phyloP scores from a whole-genome alignment of 2,888 invertebrate genomes.

The Merodon equestris region DNA sequence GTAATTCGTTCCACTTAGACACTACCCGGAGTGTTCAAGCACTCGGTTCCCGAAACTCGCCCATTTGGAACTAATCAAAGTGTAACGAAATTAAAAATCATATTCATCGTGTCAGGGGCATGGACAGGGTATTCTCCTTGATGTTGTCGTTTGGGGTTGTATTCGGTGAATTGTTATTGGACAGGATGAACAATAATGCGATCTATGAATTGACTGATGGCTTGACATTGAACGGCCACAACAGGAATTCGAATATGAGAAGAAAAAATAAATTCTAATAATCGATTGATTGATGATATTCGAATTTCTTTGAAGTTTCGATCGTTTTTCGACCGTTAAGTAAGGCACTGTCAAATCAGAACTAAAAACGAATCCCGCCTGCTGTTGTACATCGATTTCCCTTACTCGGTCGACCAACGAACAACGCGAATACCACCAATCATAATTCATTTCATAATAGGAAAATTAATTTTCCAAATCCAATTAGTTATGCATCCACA shows the following conservation, averaged over 20 bases:
- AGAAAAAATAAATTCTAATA: neutral
- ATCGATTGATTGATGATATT: neutral
- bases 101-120: neutral
- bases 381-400: neutral
- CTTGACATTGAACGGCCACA: neutral
- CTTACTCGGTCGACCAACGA: neutral
- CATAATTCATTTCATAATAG: slow-evolving; percentile 68
- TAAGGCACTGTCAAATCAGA: no score
- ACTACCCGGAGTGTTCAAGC: no score
- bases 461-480: slow-evolving; percentile 68
- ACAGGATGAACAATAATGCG: neutral
- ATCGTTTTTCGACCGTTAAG: neutral
- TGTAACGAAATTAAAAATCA: slow-evolving; percentile 41
- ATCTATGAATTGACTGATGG: slow-evolving; percentile 37
- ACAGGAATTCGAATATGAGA: neutral
- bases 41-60: slow-evolving; percentile 15
- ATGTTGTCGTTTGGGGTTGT: no score
- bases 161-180: slow-evolving; percentile 12
- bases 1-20: slow-evolving; percentile 44
- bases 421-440: slow-evolving; percentile 24
- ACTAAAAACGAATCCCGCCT: neutral
- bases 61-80: slow-evolving; percentile 47
- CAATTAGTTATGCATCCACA: slow-evolving; percentile 66
- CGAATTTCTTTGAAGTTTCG: neutral
- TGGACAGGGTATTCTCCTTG: slow-evolving; percentile 2